These are phyloP conservation scores for Sinohyriopsis cumingii DNA, from an alignment of 2,888 invertebrate species.

Conservation along the genomic window DNA sequence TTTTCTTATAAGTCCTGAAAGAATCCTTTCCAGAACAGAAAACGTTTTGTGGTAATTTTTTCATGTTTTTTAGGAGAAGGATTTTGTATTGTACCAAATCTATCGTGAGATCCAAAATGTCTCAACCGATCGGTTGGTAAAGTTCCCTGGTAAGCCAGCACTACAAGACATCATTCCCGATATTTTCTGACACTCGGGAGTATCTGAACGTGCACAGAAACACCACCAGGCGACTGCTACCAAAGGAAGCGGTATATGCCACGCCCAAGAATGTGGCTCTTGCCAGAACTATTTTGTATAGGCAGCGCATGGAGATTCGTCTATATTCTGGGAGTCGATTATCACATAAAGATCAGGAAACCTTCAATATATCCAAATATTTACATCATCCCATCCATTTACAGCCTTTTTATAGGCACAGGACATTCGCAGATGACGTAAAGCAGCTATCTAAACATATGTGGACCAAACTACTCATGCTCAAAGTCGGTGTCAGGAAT, in stretches of 20 bases:
- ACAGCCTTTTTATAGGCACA: slow-evolving; percentile 22
- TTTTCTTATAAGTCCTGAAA: no score
- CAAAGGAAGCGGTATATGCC: slow-evolving; percentile 32
- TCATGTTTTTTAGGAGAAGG: no score
- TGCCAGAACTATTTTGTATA: slow-evolving; percentile 42
- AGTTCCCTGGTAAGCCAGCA: slow-evolving; percentile 38
- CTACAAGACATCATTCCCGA: slow-evolving; percentile 42
- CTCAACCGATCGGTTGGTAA: slow-evolving; percentile 48
- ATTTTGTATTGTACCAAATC: no score
- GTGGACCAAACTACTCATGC: slow-evolving; percentile 18
- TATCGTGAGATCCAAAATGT: slow-evolving; percentile 11
- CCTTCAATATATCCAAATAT: slow-evolving; percentile 29
- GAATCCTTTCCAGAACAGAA: no score
- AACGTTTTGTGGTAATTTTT: no score
- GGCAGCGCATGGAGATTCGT: slow-evolving; percentile 33
- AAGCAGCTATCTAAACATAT: neutral
- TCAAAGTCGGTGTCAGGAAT: slow-evolving; percentile 25
- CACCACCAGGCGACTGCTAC: slow-evolving; percentile 36
- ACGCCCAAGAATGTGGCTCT: slow-evolving; percentile 36
- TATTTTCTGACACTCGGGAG: slow-evolving; percentile 37
- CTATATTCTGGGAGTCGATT: slow-evolving; percentile 35
- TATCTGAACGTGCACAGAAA: slow-evolving; percentile 40
- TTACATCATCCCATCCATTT: slow-evolving; percentile 17
- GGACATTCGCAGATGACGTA: slow-evolving; percentile 29
- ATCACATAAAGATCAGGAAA: slow-evolving; percentile 32